Evolutionary conservation across 2,797 vertebrate species (phyloP).

Genomic region (Lagodon rhomboides): DNA sequence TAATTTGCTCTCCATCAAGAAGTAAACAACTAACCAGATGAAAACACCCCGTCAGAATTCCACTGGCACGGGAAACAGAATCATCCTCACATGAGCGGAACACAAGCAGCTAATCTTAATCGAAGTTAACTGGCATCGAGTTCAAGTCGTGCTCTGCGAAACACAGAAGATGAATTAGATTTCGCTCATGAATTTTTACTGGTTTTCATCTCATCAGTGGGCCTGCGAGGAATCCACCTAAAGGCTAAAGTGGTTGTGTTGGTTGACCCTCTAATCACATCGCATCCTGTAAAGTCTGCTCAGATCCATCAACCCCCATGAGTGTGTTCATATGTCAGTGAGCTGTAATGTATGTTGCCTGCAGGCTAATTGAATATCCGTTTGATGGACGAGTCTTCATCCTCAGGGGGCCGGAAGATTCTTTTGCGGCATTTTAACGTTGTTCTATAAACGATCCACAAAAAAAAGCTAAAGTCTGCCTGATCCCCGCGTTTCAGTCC

Average conservation of each 20-base stretch:
- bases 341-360: conserved; percentile 39
- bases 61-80: conserved; percentile 19
- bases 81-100: conserved; percentile 4
- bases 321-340: conserved; percentile 40
- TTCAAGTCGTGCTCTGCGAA: conserved; percentile 15
- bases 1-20: conserved; percentile 5
- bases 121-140: conserved; percentile 28
- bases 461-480: not conserved
- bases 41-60: conserved; percentile 27
- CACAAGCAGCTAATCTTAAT: conserved; percentile 14
- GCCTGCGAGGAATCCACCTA: conserved; percentile 25
- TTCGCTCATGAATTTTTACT: conserved; percentile 25
- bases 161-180: conserved; percentile 29
- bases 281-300: conserved; percentile 40
- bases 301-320: conserved; percentile 18
- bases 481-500: not conserved
- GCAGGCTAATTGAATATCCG: conserved; percentile 29
- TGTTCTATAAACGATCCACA: conserved; percentile 33
- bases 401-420: conserved; percentile 1
- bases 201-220: conserved; percentile 15
- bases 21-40: conserved; percentile 24
- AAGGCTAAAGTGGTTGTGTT: conserved; percentile 15
- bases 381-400: conserved; percentile 49
- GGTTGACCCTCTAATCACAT: conserved; percentile 47
- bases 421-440: conserved; percentile 8